Evolutionary conservation across 2,888 invertebrate genomes (phyloP).

Genomic region (Endotricha flammealis): DNA sequence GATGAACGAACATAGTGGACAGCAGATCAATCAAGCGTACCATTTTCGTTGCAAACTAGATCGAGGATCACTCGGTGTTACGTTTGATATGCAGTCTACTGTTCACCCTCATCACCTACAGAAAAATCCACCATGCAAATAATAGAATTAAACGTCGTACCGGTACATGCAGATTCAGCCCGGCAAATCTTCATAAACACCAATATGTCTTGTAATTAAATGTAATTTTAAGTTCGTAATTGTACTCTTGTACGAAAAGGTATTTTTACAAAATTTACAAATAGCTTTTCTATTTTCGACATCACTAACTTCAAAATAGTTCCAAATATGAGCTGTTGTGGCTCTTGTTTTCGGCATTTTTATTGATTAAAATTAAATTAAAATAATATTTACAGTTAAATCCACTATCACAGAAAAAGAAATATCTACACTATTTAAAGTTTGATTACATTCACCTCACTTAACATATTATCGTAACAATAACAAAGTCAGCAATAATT

Average conservation of each 20-base stretch:
- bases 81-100: too few species aligned
- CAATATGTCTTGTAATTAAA: not conserved
- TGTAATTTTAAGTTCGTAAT: not conserved
- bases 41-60: not conserved
- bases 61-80: not conserved
- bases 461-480: too few species aligned
- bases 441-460: too few species aligned
- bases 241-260: not conserved
- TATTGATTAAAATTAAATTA: too few species aligned
- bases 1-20: not conserved
- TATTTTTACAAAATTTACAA: slow-evolving; percentile 1
- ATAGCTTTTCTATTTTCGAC: not conserved
- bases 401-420: too few species aligned
- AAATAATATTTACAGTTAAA: too few species aligned
- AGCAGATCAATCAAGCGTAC: not conserved
- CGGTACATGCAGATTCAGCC: not conserved
- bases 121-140: not conserved
- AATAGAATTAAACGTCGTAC: too few species aligned
- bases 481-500: too few species aligned
- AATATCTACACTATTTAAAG: too few species aligned
- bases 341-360: not conserved
- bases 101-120: not conserved
- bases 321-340: not conserved
- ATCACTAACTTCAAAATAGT: not conserved
- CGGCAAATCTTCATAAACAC: not conserved